Evolutionary conservation across 2,113 vertebrate species (phyloP).

Genomic region (Bolborhynchus lineola): DNA sequence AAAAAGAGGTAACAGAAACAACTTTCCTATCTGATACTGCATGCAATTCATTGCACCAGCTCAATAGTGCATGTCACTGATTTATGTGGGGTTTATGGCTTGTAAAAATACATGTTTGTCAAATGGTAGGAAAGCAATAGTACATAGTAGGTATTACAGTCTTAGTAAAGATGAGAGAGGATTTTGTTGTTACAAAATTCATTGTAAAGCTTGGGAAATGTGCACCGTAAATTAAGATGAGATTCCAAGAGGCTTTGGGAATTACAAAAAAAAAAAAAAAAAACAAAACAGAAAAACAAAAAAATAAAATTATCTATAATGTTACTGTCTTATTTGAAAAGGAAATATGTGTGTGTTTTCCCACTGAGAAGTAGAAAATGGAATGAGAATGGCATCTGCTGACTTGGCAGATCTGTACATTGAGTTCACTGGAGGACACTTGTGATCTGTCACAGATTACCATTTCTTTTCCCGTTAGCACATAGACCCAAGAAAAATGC

Average conservation of each 20-base stretch:
- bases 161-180: not conserved
- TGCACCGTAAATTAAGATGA: not conserved
- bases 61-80: slow-evolving; percentile 39
- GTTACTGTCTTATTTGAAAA: not conserved
- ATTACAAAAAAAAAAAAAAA: accelerated
- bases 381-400: not conserved
- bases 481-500: not conserved
- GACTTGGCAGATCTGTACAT: not conserved
- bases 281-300: accelerated
- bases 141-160: not conserved
- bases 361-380: not conserved
- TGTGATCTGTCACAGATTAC: not conserved
- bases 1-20: slow-evolving; percentile 68
- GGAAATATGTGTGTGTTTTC: not conserved
- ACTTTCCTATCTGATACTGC: slow-evolving; percentile 58
- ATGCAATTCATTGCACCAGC: slow-evolving; percentile 28
- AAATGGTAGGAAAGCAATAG: not conserved
- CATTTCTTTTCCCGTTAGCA: not conserved
- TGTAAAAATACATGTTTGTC: not conserved
- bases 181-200: not conserved
- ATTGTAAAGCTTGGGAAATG: not conserved
- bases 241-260: not conserved
- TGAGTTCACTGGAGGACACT: not conserved
- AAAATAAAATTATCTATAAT: not conserved
- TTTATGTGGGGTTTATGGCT: not conserved